phyloP scores from a whole-genome alignment of 2,888 invertebrate species.

The Sminthurinus aureus region DNA sequence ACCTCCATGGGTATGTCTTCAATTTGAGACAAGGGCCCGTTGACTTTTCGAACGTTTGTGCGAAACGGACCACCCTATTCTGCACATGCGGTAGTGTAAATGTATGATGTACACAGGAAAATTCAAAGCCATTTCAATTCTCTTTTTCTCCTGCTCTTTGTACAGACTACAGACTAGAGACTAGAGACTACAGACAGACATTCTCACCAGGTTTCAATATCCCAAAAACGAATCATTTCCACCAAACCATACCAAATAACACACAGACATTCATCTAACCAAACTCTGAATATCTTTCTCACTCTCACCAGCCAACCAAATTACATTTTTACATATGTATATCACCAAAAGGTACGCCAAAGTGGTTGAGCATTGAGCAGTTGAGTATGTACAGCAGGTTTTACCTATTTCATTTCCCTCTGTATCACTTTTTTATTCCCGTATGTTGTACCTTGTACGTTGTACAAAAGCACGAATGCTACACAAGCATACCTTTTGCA shows the following conservation, averaged over 20 bases:
- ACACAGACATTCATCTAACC: background rate
- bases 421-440: too few species aligned
- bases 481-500: background rate
- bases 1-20: too few species aligned
- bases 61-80: too few species aligned
- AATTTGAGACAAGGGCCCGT: too few species aligned
- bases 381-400: too few species aligned
- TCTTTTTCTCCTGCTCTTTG: background rate
- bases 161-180: too few species aligned
- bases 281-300: slow-evolving; percentile 5
- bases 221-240: slow-evolving; percentile 20
- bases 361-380: too few species aligned
- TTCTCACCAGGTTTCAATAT: slow-evolving; percentile 29
- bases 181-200: background rate
- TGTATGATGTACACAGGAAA: background rate
- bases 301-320: background rate
- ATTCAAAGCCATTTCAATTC: slow-evolving; percentile 25
- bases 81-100: background rate
- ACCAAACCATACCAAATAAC: slow-evolving; percentile 8
- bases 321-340: slow-evolving; percentile 10
- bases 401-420: too few species aligned
- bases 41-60: too few species aligned
- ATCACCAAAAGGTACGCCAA: background rate
- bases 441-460: background rate
- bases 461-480: background rate